Conservation (phyloP, 1,140 invertebrate genomes). For the Bradysia coprophila region DNA sequence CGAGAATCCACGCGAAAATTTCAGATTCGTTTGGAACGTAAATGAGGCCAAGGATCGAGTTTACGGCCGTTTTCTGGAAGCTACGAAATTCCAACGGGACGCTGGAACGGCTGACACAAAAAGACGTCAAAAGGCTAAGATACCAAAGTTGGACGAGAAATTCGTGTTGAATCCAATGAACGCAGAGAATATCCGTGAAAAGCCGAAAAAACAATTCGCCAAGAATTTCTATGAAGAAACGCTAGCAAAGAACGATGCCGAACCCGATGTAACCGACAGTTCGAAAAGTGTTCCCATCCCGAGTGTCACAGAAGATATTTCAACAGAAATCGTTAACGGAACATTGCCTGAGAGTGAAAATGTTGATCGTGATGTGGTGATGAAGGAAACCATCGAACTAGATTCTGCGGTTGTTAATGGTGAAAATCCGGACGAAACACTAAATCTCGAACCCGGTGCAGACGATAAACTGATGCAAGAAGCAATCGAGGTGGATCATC, state of each 20-base stretch:
- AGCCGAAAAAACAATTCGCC: background rate
- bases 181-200: background rate
- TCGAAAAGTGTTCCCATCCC: background rate
- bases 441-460: background rate
- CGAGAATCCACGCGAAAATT: background rate
- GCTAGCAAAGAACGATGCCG: background rate
- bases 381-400: background rate
- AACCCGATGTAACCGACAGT: background rate
- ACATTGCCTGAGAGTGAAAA: background rate
- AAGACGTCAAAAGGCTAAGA: background rate
- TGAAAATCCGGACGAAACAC: background rate
- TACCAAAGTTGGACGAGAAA: background rate
- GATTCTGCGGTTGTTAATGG: background rate
- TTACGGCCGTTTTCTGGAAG: background rate
- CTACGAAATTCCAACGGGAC: background rate
- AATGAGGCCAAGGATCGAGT: background rate
- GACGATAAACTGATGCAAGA: background rate
- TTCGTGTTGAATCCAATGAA: background rate
- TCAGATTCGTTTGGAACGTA: background rate
- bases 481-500: background rate
- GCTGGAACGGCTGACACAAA: background rate
- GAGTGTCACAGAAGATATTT: background rate
- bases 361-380: background rate
- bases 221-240: background rate
- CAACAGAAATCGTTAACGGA: background rate